These are phyloP conservation scores for Exaiptasia diaphana DNA, from an alignment of 64 coral and sea anemone species.

Conservation along the genomic window DNA sequence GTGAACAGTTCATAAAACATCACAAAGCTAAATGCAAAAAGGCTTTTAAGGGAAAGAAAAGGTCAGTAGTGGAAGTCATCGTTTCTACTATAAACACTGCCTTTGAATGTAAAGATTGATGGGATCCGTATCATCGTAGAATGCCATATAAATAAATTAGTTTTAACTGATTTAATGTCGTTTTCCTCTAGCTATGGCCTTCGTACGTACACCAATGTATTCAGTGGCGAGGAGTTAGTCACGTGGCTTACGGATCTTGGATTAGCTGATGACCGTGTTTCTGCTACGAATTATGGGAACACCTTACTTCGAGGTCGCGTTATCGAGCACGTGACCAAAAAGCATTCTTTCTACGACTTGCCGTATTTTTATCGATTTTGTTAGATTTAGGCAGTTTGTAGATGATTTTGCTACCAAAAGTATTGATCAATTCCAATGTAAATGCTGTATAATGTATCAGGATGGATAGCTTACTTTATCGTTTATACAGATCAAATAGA, in stretches of 20 bases:
- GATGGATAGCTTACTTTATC: no score
- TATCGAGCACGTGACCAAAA: slow-evolving; percentile 67
- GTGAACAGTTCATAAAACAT: slow-evolving; percentile 79
- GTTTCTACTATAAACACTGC: no score
- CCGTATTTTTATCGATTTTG: slow-evolving; percentile 75
- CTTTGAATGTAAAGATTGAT: no score
- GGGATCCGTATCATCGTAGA: no score
- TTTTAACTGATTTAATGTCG: not conserved
- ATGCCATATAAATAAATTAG: no score
- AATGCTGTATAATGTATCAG: no score
- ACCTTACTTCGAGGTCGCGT: slow-evolving; percentile 64
- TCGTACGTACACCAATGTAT: slow-evolving; percentile 60
- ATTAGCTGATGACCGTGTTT: slow-evolving; percentile 66
- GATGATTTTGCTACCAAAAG: no score
- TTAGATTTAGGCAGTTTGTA: no score
- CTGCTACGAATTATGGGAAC: slow-evolving; percentile 83
- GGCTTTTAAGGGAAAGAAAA: slow-evolving; percentile 23
- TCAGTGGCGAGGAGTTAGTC: slow-evolving; percentile 72
- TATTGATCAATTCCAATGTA: no score
- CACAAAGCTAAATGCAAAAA: slow-evolving; percentile 65
- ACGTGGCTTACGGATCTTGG: slow-evolving; percentile 81
- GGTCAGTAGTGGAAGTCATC: slow-evolving; percentile 7
- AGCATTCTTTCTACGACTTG: slow-evolving; percentile 74
- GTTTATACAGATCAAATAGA: no score
- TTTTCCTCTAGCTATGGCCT: slow-evolving; percentile 48